A percentile compares a stretch with the other conserved stretches of the same genome.
Conservation (phyloP, 1,140 invertebrate species). For the Ptiloglossa arizonensis region DNA sequence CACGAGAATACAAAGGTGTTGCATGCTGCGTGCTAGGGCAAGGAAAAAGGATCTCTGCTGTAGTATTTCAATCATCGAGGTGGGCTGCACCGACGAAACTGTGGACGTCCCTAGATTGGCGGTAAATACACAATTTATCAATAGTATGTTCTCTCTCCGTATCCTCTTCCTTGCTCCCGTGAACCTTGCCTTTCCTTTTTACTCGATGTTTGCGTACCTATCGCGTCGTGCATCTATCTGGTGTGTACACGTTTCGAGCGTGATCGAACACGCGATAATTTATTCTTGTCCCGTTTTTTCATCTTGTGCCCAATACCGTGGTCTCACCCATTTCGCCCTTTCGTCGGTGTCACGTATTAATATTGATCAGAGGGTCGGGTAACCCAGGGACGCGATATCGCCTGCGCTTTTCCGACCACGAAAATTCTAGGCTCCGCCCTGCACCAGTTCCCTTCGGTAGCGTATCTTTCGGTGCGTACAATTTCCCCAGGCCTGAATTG, state of each 20-base stretch:
- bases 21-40: constrained; percentile 49
- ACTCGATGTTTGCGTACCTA: neutral
- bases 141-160: constrained; percentile 1
- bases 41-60: constrained; percentile 28
- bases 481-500: neutral
- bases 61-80: constrained; percentile 31
- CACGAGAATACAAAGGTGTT: constrained; percentile 28
- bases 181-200: neutral
- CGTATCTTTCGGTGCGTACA: too few species aligned
- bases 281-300: neutral
- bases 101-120: constrained; percentile 54
- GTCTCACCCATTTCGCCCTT: constrained; percentile 13
- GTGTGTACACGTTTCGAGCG: neutral
- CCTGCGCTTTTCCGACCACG: constrained; percentile 39
- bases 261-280: constrained; percentile 31
- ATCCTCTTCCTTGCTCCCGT: neutral
- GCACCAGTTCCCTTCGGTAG: neutral
- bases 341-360: constrained; percentile 44
- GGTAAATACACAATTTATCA: constrained; percentile 55
- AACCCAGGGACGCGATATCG: constrained; percentile 22
- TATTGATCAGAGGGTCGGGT: constrained; percentile 50
- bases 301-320: neutral
- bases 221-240: neutral
- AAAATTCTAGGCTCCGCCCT: constrained; percentile 44
- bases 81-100: constrained; percentile 43